Evolutionary conservation across 64 coral and sea anemone genomes (phyloP), one percentile per base, ranked within the genome.

Genomic region (Acropora tenuis): DNA sequence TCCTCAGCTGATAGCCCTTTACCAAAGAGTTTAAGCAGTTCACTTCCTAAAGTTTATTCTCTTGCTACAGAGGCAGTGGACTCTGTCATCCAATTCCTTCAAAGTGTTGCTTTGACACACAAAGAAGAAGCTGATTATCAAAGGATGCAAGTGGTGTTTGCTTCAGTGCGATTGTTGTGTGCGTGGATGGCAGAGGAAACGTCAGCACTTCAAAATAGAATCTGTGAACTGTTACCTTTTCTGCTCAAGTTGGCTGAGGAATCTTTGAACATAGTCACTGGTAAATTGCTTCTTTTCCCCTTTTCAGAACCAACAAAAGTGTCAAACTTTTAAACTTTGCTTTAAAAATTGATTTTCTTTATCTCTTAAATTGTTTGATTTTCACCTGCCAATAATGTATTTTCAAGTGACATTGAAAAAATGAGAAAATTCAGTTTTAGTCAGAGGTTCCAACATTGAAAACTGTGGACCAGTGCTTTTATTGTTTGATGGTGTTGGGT

Each of bases 171-270:
- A 11, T 66, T 96, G 16, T 60, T 96, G 12, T 92, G 91, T 91
- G 73, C 85, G 0, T 99, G 97, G 97, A 77, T 96, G 72, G 91
- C 97, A 17, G 97, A 99, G 63, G 97, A 99, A 66, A 95, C 97
- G 40, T 74, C 87, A 5, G 94, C 94, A 76, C 87, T 99, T 12
- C 83, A 82, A 80, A 87, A 96, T 45, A 75, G 91, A 42, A 89
- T 99, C 19, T 67, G 69, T 5, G 77, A 93, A 42, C 77, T 98
- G 41, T 73, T 98, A n/a, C 97, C 97, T 18, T 90, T 98, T 86
- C 84, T 98, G 59, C 43, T 95, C 48, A 80, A 90, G 20, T 50
- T 96, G 15, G 91, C 88, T 6, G 86, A 88, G 65, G 92, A 96
- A 80, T 89, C 83, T 8, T 44, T 96, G 72, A 40, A 77, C 11